A percentile compares a stretch with the other conserved stretches of the same genome.
phyloP scores from a whole-genome alignment of 1,140 invertebrate genomes.

The Neodiprion fabricii region DNA sequence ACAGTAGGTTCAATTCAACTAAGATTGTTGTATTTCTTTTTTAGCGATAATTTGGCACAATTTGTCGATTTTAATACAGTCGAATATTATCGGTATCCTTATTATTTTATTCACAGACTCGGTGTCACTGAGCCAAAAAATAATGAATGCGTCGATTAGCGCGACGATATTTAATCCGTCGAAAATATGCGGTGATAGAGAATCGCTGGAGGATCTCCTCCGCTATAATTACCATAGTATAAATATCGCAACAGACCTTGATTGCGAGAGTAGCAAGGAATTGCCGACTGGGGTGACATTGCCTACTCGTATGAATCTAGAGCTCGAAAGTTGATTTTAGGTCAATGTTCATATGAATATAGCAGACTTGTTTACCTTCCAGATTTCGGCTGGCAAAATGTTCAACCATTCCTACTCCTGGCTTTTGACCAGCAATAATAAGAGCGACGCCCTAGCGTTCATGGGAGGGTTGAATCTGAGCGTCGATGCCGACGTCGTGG shows the following conservation, averaged over 20 bases:
- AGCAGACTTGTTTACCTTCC: not conserved
- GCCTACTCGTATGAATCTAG: not conserved
- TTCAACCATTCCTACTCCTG: not conserved
- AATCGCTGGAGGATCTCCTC: not conserved
- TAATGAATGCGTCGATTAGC: not conserved
- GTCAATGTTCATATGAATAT: not conserved
- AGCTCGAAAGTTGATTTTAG: not conserved
- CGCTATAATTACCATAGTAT: not conserved
- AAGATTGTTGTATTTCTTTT: too few species aligned
- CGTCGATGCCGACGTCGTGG: conserved; percentile 14
- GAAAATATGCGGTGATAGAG: not conserved
- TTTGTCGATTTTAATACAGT: too few species aligned
- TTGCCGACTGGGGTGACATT: not conserved
- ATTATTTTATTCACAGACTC: not conserved
- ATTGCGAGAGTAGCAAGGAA: not conserved
- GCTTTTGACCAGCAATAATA: not conserved
- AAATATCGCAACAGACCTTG: not conserved
- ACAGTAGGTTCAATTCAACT: too few species aligned
- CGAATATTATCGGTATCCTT: not conserved
- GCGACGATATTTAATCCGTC: not conserved
- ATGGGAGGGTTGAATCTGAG: conserved; percentile 1
- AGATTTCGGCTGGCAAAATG: not conserved
- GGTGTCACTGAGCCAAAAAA: not conserved
- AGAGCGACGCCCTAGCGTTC: not conserved
- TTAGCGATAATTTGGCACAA: too few species aligned